phyloP scores from a whole-genome alignment of 2,888 invertebrate species.

The Agrochola litura region DNA sequence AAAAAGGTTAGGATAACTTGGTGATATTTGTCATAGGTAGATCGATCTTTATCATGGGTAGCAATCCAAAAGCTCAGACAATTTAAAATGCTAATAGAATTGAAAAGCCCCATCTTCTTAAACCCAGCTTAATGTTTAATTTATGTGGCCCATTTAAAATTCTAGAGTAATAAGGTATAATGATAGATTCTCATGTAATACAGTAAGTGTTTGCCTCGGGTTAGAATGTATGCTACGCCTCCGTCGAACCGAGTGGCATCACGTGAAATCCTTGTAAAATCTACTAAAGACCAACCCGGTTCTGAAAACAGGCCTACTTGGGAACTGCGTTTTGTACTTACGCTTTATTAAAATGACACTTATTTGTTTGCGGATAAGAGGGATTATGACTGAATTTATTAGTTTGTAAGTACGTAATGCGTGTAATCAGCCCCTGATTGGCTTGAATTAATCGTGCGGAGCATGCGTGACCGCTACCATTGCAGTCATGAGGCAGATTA shows the following conservation, averaged over 20 bases:
- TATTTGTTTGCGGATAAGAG: conserved; percentile 69
- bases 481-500: conserved; percentile 80
- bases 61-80: conserved; percentile 11
- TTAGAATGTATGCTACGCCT: conserved; percentile 72
- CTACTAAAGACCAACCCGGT: conserved; percentile 80
- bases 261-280: conserved; percentile 84
- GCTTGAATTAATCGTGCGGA: conserved; percentile 88
- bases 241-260: conserved; percentile 75
- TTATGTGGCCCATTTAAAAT: conserved; percentile 51
- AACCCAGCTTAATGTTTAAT: conserved; percentile 31
- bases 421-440: conserved; percentile 90
- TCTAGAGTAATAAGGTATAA: conserved; percentile 65
- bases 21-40: neutral
- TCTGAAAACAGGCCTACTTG: conserved; percentile 67
- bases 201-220: conserved; percentile 68
- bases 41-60: neutral
- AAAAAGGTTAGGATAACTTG: neutral
- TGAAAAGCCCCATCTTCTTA: conserved; percentile 34
- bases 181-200: conserved; percentile 71
- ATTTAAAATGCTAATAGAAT: conserved; percentile 47
- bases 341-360: conserved; percentile 63
- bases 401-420: conserved; percentile 85
- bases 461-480: conserved; percentile 89
- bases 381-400: conserved; percentile 65
- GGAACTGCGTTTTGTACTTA: conserved; percentile 21